Base-by-base conservation (phyloP, 1,140 invertebrate genomes). In the Steinernema khuongi region DNA sequence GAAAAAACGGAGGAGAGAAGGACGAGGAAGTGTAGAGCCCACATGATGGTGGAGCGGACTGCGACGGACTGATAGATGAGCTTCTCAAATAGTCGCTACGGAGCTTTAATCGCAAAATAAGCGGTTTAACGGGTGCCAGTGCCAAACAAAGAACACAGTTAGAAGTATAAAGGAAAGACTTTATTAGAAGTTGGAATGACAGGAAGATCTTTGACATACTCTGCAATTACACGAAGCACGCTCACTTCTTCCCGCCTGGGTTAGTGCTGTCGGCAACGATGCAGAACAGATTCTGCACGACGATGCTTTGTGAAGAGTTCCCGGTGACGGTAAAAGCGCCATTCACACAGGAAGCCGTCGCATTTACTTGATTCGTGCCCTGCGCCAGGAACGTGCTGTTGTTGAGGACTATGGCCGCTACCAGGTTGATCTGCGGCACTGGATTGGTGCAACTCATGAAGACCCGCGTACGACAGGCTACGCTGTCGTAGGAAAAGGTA, bases 91-190 rank as follows among this genome's bases (percentile, higher is more conserved):
- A n/a, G n/a, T 41, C 36, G 36, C 7, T n/a, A 41, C 7, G 7
- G 36, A 11, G 7, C 36, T 41, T n/a, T 41, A 41, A 41, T 7
- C 36, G 36, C 7, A 7, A 11, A 41, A 41, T 7, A 41, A 41
- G 7, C 7, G 36, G n/a, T 7, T 41, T n/a, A 41, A 41, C 7
- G 36, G n/a, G 36, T n/a, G 26, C 50, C 50, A 60, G 14, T 60
- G 26, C 4, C 26, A 60, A 60, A 60, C 19, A n/a, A n/a, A n/a
- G n/a, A n/a, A n/a, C n/a, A n/a, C n/a, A n/a, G n/a, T n/a, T n/a
- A n/a, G n/a, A n/a, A n/a, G n/a, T n/a, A n/a, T n/a, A n/a, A n/a
- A 60, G 4, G 50, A 26, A 60, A 60, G 50, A 60, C 50, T 60
- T 60, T 60, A 60, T 60, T 60, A 60, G 50, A 7, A n/a, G 11